These are phyloP conservation scores for Drosophila villosipedis DNA, from an alignment of 2,888 invertebrate genomes.

Conservation along the genomic window DNA sequence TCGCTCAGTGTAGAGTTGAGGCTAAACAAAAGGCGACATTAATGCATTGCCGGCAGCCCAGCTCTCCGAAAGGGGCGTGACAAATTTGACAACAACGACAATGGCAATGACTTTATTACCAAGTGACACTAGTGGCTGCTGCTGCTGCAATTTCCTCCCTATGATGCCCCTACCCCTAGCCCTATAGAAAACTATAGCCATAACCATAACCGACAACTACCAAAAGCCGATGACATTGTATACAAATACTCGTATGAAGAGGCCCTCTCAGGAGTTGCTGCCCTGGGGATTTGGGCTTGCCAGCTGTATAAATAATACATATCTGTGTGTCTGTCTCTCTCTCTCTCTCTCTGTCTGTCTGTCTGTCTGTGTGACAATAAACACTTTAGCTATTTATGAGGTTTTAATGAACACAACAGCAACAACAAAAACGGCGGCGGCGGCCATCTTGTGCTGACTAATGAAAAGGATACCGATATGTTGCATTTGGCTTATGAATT, in stretches of 20 bases:
- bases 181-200: constrained; percentile 22
- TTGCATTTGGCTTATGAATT: constrained; percentile 75
- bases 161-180: constrained; percentile 11
- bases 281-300: constrained; percentile 58
- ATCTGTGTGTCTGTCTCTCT: not conserved
- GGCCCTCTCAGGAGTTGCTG: constrained; percentile 35
- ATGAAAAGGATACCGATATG: constrained; percentile 72
- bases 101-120: constrained; percentile 81
- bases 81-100: constrained; percentile 73
- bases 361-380: constrained; percentile 65
- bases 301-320: constrained; percentile 55
- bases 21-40: constrained; percentile 76
- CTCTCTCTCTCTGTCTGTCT: not conserved
- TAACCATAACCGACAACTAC: constrained; percentile 30
- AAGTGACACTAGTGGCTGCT: constrained; percentile 58
- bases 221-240: constrained; percentile 51
- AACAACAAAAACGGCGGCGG: not conserved
- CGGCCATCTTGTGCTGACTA: constrained; percentile 69
- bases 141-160: constrained; percentile 33
- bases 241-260: constrained; percentile 56
- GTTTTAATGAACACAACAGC: constrained; percentile 73
- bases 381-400: constrained; percentile 80
- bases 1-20: not conserved
- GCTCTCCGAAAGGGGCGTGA: constrained; percentile 80
- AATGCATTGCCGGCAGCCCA: constrained; percentile 72